Conservation (phyloP, 37 sponge, comb jelly and placozoan genomes). For the Trichoplax adhaerens region DNA sequence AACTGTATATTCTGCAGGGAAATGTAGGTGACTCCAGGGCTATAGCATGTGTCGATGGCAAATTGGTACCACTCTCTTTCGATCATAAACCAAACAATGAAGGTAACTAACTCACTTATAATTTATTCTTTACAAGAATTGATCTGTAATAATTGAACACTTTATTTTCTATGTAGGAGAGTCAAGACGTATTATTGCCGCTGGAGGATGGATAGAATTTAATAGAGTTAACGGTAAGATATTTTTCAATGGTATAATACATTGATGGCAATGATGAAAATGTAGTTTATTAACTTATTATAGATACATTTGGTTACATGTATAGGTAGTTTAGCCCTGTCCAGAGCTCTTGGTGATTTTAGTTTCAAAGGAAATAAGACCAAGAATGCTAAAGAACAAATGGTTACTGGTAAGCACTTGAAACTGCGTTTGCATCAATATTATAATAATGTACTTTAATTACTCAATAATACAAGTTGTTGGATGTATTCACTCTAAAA, state of each 20-base stretch:
- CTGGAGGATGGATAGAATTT: slow-evolving; percentile 82
- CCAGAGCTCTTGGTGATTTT: slow-evolving; percentile 87
- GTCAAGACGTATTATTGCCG: slow-evolving; percentile 41
- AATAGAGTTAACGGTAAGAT: slow-evolving; percentile 75
- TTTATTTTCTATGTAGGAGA: slow-evolving; percentile 23
- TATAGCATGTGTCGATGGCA: slow-evolving; percentile 41
- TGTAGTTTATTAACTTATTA: too few relatives aligned
- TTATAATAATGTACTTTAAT: too few relatives aligned
- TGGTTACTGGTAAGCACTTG: slow-evolving; percentile 48
- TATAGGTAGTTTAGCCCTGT: slow-evolving; percentile 64
- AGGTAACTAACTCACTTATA: slow-evolving; percentile 5
- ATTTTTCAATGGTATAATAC: too few relatives aligned
- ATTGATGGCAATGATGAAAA: too few relatives aligned
- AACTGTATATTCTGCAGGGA: slow-evolving; percentile 14
- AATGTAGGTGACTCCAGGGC: slow-evolving; percentile 85
- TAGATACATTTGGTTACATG: background rate
- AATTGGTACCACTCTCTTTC: slow-evolving; percentile 44
- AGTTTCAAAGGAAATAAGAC: slow-evolving; percentile 47
- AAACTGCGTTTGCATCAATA: too few relatives aligned
- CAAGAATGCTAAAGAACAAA: slow-evolving; percentile 54
- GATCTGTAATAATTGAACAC: too few relatives aligned
- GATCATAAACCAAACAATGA: slow-evolving; percentile 77
- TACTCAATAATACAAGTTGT: too few relatives aligned
- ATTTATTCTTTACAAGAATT: too few relatives aligned
- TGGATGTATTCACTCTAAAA: too few relatives aligned